Evolutionary conservation across 2,797 vertebrate genomes (phyloP).

Genomic region (Nannoperca obscura): DNA sequence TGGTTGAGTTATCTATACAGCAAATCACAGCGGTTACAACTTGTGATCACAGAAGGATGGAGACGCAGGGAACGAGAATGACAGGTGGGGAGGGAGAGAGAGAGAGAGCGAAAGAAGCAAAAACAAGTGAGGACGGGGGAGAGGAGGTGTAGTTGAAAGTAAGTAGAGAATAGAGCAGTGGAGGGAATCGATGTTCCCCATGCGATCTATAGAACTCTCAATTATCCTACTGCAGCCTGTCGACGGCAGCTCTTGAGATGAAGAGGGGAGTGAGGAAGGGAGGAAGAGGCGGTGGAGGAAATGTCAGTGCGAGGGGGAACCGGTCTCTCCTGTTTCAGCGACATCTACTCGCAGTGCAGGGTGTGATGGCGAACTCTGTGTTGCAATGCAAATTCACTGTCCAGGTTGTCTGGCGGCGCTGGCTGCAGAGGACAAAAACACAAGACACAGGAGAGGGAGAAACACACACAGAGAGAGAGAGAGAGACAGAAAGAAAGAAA

Average conservation of each 20-base stretch:
- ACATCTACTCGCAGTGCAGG: constrained; percentile 47
- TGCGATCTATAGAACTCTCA: constrained; percentile 81
- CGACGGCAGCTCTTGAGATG: constrained; percentile 73
- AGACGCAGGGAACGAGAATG: constrained; percentile 50
- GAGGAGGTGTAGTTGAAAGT: constrained; percentile 57
- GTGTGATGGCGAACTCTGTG: constrained; percentile 51
- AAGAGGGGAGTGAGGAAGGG: constrained; percentile 47
- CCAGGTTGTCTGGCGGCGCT: constrained; percentile 61
- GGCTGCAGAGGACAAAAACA: constrained; percentile 64
- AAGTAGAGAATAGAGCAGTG: constrained; percentile 64
- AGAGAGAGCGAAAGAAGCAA: constrained; percentile 14
- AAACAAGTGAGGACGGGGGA: constrained; percentile 49
- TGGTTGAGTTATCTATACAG: constrained; percentile 75
- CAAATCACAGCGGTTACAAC: constrained; percentile 73
- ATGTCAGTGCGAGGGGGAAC: constrained; percentile 17
- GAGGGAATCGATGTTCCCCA: constrained; percentile 77
- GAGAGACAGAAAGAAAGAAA: constrained; percentile 41
- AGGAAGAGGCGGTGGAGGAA: constrained; percentile 44
- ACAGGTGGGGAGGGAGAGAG: constrained; percentile 25
- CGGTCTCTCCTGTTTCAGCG: constrained; percentile 44
- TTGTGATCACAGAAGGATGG: constrained; percentile 69
- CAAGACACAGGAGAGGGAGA: constrained; percentile 36
- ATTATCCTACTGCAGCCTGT: constrained; percentile 80
- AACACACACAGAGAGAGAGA: constrained; percentile 5
- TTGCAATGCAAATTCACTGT: constrained; percentile 71